Conservation (phyloP, 2,888 invertebrate species). For the Aphelenchoides bicaudatus region DNA sequence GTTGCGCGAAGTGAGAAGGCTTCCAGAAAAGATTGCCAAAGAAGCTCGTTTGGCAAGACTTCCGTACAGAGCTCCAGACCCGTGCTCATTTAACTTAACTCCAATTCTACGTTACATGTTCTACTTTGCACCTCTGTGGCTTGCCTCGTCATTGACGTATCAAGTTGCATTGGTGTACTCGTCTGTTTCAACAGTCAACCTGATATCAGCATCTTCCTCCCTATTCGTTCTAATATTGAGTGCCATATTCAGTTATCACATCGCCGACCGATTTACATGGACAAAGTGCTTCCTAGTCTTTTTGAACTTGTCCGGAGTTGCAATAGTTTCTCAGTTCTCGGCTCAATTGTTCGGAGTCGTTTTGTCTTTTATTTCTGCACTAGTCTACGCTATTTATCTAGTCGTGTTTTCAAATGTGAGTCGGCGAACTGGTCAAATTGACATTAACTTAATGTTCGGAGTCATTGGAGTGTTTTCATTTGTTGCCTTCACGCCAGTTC, state of each 20-base stretch:
- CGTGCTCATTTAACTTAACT: conserved; percentile 28
- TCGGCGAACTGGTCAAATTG: conserved; percentile 86
- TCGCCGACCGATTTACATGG: conserved; percentile 39
- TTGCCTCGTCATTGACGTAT: conserved; percentile 85
- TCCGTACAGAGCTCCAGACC: conserved; percentile 70
- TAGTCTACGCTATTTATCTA: conserved; percentile 84
- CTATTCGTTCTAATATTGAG: conserved; percentile 83
- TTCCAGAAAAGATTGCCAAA: conserved; percentile 68
- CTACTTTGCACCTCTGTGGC: conserved; percentile 72
- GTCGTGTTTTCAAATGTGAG: conserved; percentile 78
- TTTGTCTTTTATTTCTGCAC: conserved; percentile 63
- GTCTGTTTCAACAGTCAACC: conserved; percentile 79
- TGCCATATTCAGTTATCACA: conserved; percentile 57
- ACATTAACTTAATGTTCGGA: conserved; percentile 91
- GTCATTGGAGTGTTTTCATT: conserved; percentile 87
- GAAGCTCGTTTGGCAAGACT: conserved; percentile 86
- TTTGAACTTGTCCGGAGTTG: conserved; percentile 50
- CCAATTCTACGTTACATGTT: conserved; percentile 43
- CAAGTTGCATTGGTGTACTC: conserved; percentile 81
- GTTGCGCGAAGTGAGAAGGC: conserved; percentile 67
- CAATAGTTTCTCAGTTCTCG: conserved; percentile 50
- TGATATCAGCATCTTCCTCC: conserved; percentile 82
- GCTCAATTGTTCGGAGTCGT: conserved; percentile 42
- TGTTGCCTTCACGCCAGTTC: conserved; percentile 81
- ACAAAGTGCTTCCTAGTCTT: conserved; percentile 46